These are phyloP conservation scores for Drosophila murphyi DNA, from an alignment of 1,140 invertebrate genomes.

Conservation along the genomic window DNA sequence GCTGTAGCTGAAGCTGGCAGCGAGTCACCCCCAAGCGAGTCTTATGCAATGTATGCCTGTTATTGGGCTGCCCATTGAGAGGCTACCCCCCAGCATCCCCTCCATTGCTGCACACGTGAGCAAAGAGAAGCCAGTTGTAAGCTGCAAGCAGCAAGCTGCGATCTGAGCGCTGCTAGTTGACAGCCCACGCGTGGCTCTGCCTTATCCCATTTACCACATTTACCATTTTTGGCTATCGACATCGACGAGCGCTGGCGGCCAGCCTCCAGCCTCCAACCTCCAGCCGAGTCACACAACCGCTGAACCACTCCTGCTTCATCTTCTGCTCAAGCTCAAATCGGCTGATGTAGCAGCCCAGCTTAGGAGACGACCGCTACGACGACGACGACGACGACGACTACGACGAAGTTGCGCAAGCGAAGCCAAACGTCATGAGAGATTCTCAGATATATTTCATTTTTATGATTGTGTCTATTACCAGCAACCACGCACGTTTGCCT, in stretches of 20 bases:
- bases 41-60: slow-evolving; percentile 62
- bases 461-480: slow-evolving; percentile 83
- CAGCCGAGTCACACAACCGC: slow-evolving; percentile 24
- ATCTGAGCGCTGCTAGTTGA: slow-evolving; percentile 46
- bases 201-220: slow-evolving; percentile 83
- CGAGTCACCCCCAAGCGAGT: slow-evolving; percentile 69
- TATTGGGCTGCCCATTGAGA: slow-evolving; percentile 21
- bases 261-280: slow-evolving; percentile 63
- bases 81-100: neutral
- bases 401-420: slow-evolving; percentile 64
- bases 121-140: slow-evolving; percentile 15
- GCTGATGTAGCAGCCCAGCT: slow-evolving; percentile 64
- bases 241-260: slow-evolving; percentile 63
- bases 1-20: slow-evolving; percentile 50
- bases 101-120: slow-evolving; percentile 30
- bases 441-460: slow-evolving; percentile 84
- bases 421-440: slow-evolving; percentile 73
- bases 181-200: slow-evolving; percentile 80
- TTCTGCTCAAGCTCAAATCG: slow-evolving; percentile 33
- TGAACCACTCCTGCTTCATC: slow-evolving; percentile 70
- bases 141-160: slow-evolving; percentile 7
- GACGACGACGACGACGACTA: slow-evolving; percentile 12
- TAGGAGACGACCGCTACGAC: slow-evolving; percentile 44
- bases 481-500: slow-evolving; percentile 77
- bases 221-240: slow-evolving; percentile 83